phyloP scores from a whole-genome alignment of 2,797 vertebrate species.

The Diglossa cyanea region DNA sequence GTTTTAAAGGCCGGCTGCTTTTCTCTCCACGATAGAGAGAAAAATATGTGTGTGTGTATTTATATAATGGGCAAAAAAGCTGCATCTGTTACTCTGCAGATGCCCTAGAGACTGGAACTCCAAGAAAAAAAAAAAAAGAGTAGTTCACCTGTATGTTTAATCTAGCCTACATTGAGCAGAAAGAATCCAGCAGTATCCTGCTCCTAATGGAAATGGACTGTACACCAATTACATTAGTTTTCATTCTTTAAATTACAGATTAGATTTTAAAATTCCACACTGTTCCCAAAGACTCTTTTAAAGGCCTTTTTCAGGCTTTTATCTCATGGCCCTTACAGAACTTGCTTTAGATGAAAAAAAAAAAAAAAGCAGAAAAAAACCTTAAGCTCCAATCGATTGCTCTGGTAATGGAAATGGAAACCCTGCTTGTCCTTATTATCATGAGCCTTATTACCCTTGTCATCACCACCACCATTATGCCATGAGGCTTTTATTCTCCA shows the following conservation, averaged over 20 bases:
- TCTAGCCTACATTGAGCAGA: neutral
- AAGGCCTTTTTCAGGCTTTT: slow-evolving; percentile 55
- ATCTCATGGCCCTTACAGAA: slow-evolving; percentile 23
- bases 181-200: neutral
- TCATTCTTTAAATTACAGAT: slow-evolving; percentile 69
- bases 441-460: slow-evolving; percentile 75
- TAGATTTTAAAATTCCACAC: slow-evolving; percentile 69
- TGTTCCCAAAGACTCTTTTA: slow-evolving; percentile 61
- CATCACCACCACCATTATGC: slow-evolving; percentile 66
- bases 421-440: slow-evolving; percentile 76
- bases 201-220: slow-evolving; percentile 59
- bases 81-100: neutral
- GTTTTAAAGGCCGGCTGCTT: neutral
- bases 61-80: neutral
- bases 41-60: neutral
- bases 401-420: slow-evolving; percentile 76
- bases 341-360: slow-evolving; percentile 27
- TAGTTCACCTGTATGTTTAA: neutral
- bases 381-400: slow-evolving; percentile 60
- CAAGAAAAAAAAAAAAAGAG: neutral
- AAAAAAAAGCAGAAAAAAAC: neutral
- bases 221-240: slow-evolving; percentile 63
- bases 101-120: neutral
- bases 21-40: neutral
- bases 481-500: slow-evolving; percentile 55